These are phyloP conservation scores for Drosophila ezoana DNA, from an alignment of 2,888 invertebrate species.

Conservation along the genomic window DNA sequence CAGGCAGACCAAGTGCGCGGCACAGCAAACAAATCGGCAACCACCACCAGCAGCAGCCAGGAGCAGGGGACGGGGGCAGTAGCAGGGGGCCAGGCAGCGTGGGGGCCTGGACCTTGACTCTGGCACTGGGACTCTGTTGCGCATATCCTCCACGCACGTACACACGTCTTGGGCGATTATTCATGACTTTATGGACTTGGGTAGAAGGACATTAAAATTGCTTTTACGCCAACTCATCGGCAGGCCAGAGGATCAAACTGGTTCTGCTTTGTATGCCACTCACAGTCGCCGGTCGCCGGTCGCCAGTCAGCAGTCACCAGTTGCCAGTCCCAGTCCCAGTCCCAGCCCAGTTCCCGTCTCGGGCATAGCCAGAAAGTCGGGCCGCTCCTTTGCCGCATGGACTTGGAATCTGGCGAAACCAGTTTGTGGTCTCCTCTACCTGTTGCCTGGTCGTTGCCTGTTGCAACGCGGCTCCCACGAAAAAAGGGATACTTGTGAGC, in stretches of 20 bases:
- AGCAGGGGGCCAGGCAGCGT: slow-evolving; percentile 7
- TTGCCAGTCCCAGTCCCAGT: slow-evolving; percentile 21
- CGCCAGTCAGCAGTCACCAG: slow-evolving; percentile 11
- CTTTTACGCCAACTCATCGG: slow-evolving; percentile 79
- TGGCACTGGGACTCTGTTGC: slow-evolving; percentile 19
- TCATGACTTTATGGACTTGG: slow-evolving; percentile 78
- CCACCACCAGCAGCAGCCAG: neutral
- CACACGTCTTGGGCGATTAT: slow-evolving; percentile 60
- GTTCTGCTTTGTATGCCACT: slow-evolving; percentile 77
- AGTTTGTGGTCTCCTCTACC: slow-evolving; percentile 70
- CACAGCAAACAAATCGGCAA: slow-evolving; percentile 63
- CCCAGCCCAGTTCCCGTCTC: slow-evolving; percentile 4
- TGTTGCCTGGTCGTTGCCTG: slow-evolving; percentile 54
- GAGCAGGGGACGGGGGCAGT: neutral
- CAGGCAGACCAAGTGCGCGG: slow-evolving; percentile 40
- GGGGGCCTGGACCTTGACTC: slow-evolving; percentile 37
- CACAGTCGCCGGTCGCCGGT: slow-evolving; percentile 37
- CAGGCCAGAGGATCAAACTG: slow-evolving; percentile 72
- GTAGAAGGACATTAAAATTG: slow-evolving; percentile 80
- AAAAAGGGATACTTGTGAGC: slow-evolving; percentile 71
- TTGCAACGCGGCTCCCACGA: slow-evolving; percentile 68
- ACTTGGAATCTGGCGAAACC: slow-evolving; percentile 69
- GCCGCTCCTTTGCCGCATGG: slow-evolving; percentile 54
- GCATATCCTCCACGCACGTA: slow-evolving; percentile 73
- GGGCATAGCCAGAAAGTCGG: slow-evolving; percentile 34